phyloP scores from a whole-genome alignment of 2,888 invertebrate genomes.

The Perizoma flavofasciatum region DNA sequence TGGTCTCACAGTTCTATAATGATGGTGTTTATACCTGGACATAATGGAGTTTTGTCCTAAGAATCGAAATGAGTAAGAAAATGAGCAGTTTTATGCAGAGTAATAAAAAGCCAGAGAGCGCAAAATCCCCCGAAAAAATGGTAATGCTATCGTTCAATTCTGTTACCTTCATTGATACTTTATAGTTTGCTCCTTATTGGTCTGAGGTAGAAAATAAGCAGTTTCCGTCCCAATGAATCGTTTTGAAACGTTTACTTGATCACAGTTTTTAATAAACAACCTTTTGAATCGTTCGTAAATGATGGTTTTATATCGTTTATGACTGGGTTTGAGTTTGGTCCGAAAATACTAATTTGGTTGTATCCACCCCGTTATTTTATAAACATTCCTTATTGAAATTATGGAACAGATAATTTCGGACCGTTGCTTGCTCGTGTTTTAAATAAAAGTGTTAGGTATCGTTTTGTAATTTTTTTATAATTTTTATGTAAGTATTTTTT shows the following conservation, averaged over 20 bases:
- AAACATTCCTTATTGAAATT: conserved; percentile 9
- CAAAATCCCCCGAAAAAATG: background rate
- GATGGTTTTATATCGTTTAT: conserved; percentile 47
- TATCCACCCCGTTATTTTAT: conserved; percentile 13
- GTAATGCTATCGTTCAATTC: no score
- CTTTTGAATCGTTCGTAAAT: conserved; percentile 60
- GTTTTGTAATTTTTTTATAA: no score
- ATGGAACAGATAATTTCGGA: background rate
- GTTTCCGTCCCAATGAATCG: conserved; percentile 59
- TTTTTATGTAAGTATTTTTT: no score
- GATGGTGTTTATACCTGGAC: conserved; percentile 48
- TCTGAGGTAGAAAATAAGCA: conserved; percentile 50
- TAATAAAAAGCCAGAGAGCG: conserved; percentile 6
- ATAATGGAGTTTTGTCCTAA: conserved; percentile 46
- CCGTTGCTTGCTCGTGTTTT: no score
- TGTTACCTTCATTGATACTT: no score
- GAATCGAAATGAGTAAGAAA: conserved; percentile 48
- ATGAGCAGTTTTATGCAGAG: conserved; percentile 50
- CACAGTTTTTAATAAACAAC: conserved; percentile 59
- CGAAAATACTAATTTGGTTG: conserved; percentile 26
- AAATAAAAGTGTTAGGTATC: no score
- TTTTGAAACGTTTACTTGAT: conserved; percentile 62
- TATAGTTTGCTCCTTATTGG: conserved; percentile 31
- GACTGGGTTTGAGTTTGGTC: conserved; percentile 37
- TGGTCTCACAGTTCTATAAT: conserved; percentile 44